Base-by-base conservation (phyloP, 1,140 invertebrate species). In the Lepidurus arcticus region DNA sequence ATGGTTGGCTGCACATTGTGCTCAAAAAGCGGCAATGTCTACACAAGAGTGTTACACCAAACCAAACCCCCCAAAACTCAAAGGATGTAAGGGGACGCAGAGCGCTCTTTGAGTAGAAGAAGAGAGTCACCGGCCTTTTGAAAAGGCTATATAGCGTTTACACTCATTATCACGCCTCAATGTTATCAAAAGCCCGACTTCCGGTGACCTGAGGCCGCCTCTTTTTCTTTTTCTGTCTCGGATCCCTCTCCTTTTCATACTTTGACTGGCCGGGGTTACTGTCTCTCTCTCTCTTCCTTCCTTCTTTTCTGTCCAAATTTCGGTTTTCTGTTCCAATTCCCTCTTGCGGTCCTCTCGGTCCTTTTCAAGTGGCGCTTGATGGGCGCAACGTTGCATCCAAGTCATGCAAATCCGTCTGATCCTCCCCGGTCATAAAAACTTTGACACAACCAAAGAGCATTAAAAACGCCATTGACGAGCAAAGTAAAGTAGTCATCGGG, bases 111-210 rank as follows among this genome's bases (percentile, higher is more conserved):
- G 53, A 21, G 53, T 65, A 65, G 13, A 65, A 13, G 53, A 16
- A 4, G 53, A 65, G 53, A 34, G 34, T 34, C 53, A 65, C 53
- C 53, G 53, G 8, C 13, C 53, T 65, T 65, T 65, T 65, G 13
- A 65, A 65, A 21, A 65, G n/a, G n/a, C 53, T n/a, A 21, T 34
- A 34, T 21, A 65, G 53, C 53, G 53, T 65, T 65, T 65, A 21
- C 53, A 65, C 53, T 65, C 53, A 65, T 65, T 65, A 65, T 65
- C 53, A 65, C 53, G 53, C 53, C 53, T 65, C 53, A 65, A 16
- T 65, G 53, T 65, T 65, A 65, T 65, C 53, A 65, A 65, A 34
- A 65, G 53, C 53, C 53, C 53, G 53, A 65, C 53, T 65, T 65
- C 53, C 53, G 53, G 53, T 65, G 53, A 65, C 53, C 53, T 65